Evolutionary conservation across 2,797 vertebrate genomes (phyloP).

Genomic region (Lepilemur septentrionalis): DNA sequence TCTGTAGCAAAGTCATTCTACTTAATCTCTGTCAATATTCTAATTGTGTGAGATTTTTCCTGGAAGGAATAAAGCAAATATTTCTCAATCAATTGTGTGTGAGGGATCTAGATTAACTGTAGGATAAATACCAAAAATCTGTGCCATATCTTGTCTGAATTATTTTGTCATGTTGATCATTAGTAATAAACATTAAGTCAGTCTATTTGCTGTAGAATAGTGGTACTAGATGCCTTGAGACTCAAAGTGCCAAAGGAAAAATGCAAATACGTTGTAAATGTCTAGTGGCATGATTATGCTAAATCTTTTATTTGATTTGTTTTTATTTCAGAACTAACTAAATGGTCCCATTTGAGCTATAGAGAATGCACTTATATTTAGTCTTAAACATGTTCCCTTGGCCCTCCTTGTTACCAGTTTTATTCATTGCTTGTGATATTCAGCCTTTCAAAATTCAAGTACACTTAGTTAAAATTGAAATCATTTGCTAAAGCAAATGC

Average conservation of each 20-base stretch:
- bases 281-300: not conserved
- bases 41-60: not conserved
- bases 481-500: not conserved
- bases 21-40: not conserved
- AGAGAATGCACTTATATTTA: not conserved
- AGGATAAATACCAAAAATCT: not conserved
- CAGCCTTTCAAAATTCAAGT: not conserved
- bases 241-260: not conserved
- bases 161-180: not conserved
- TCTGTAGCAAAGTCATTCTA: not conserved
- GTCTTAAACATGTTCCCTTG: not conserved
- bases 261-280: not conserved
- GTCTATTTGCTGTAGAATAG: not conserved
- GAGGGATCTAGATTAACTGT: not conserved
- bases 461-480: not conserved
- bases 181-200: not conserved
- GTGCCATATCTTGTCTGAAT: not conserved
- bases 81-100: not conserved
- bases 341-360: not conserved
- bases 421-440: not conserved
- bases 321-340: conserved; percentile 10
- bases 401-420: not conserved
- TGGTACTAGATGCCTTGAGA: not conserved
- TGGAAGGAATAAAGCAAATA: not conserved
- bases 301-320: conserved; percentile 9